These are phyloP conservation scores for Agrilus biguttatus DNA, from an alignment of 2,888 invertebrate species.

Conservation along the genomic window DNA sequence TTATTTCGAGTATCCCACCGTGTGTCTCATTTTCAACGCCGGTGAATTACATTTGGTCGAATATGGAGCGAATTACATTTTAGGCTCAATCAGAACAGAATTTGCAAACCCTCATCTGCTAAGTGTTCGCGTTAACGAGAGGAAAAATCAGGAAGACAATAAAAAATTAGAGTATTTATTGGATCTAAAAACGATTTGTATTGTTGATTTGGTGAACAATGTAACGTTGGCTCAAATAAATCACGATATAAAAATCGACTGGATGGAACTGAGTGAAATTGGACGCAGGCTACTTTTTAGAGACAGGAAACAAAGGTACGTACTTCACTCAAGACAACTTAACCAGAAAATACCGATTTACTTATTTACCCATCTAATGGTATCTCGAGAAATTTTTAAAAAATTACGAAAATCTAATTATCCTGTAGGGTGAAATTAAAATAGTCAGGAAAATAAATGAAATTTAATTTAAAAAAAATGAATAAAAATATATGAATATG, in stretches of 20 bases:
- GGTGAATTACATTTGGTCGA: constrained; percentile 92
- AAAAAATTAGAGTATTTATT: constrained; percentile 90
- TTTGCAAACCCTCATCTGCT: constrained; percentile 94
- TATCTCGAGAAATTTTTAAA: too few relatives aligned
- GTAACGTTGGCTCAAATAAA: constrained; percentile 61
- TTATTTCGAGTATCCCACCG: constrained; percentile 90
- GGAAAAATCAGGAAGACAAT: constrained; percentile 46
- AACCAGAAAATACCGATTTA: too few relatives aligned
- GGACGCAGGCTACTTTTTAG: constrained; percentile 79
- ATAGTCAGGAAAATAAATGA: too few relatives aligned
- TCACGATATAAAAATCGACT: constrained; percentile 91
- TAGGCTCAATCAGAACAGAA: constrained; percentile 82
- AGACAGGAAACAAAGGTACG: constrained; percentile 67
- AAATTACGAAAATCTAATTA: too few relatives aligned
- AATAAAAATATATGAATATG: too few relatives aligned
- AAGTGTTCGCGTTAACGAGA: constrained; percentile 84
- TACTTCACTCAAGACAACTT: not conserved
- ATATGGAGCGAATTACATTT: constrained; percentile 64
- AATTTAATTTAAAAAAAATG: too few relatives aligned
- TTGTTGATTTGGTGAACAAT: constrained; percentile 56
- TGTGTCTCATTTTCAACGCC: constrained; percentile 85
- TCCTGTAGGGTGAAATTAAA: too few relatives aligned
- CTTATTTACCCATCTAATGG: too few relatives aligned
- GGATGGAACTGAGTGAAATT: constrained; percentile 94
- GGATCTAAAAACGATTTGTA: constrained; percentile 86